Conservation (phyloP, 2,113 vertebrate genomes). For the Campylomormyrus tamandua region DNA sequence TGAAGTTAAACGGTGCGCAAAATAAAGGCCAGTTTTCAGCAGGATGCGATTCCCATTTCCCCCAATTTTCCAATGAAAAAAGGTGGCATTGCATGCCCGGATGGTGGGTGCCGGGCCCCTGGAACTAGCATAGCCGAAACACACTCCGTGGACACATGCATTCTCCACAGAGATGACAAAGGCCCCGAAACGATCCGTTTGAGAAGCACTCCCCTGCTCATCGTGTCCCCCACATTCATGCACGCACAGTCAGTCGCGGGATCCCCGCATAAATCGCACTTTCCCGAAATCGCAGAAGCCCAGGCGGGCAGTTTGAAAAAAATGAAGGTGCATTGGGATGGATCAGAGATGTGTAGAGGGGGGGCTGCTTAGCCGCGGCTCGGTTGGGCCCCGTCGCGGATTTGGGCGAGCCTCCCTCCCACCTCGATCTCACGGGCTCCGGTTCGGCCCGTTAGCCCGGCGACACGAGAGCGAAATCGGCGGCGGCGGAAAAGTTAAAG, state of each 20-base stretch:
- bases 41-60: background rate
- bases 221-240: no score
- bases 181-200: conserved; percentile 34
- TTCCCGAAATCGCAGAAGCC: conserved; percentile 17
- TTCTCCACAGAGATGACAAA: conserved; percentile 51
- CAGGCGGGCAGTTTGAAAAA: conserved; percentile 34
- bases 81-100: conserved; percentile 32
- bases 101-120: conserved; percentile 31
- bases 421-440: background rate
- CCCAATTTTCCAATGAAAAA: background rate
- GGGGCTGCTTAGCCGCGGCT: background rate
- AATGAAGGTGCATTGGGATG: background rate
- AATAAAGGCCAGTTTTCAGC: background rate
- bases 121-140: conserved; percentile 47
- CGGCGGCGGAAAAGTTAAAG: background rate
- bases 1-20: background rate
- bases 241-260: background rate
- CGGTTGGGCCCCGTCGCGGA: conserved; percentile 31
- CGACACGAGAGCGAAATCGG: background rate
- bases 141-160: background rate
- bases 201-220: conserved; percentile 21
- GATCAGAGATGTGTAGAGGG: background rate
- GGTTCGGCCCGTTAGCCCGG: background rate
- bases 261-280: conserved; percentile 45
- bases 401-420: background rate